phyloP scores from a whole-genome alignment of 2,113 vertebrate genomes.

The Cacatua alba region DNA sequence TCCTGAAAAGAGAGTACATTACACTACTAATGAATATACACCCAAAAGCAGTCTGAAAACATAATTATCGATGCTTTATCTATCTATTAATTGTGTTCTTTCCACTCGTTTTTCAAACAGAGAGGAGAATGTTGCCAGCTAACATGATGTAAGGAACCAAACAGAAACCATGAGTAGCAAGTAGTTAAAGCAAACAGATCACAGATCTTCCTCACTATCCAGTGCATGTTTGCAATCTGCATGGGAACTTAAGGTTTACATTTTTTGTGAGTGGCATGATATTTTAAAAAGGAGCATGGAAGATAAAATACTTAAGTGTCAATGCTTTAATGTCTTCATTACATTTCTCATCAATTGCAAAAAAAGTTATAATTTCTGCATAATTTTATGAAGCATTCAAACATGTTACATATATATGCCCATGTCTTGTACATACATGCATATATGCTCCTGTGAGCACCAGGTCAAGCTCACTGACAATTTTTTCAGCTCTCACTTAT shows the following conservation, averaged over 20 bases:
- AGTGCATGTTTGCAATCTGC: neutral
- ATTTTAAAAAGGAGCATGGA: neutral
- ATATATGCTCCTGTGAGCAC: neutral
- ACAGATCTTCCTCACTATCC: neutral
- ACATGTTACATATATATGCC: neutral
- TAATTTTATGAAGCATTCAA: neutral
- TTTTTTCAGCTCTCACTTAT: neutral
- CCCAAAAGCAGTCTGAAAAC: neutral
- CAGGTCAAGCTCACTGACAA: neutral
- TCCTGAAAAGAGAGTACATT: neutral
- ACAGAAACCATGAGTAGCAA: neutral
- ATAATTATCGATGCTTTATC: neutral
- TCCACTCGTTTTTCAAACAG: neutral
- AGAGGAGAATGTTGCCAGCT: neutral
- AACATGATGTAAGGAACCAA: neutral
- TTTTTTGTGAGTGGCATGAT: neutral
- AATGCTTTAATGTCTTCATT: neutral
- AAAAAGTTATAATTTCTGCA: neutral
- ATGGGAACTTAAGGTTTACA: neutral
- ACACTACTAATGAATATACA: neutral
- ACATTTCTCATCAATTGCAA: neutral
- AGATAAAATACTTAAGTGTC: neutral
- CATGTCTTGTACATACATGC: accelerated
- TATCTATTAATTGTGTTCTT: neutral
- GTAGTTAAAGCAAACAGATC: neutral